Evolutionary conservation across 1,140 invertebrate species (phyloP), one percentile per base, ranked within the genome.

Genomic region (Anagrus nilaparvatae): DNA sequence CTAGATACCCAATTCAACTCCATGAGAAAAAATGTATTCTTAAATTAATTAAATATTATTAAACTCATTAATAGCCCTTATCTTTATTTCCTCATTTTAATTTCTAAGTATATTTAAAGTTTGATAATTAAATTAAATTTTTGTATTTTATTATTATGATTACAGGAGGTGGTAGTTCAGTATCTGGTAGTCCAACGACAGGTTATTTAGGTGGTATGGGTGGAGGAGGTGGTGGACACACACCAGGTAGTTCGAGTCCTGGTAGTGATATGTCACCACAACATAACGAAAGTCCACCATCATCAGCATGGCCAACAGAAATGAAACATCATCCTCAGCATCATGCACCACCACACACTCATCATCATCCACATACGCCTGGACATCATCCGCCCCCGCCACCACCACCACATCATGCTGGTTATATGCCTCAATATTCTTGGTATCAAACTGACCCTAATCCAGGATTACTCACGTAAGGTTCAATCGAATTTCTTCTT

Each of bases 381-480:
- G 73, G 72, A 32, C 76, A 75, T 48, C 76, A 77, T 61, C 61
- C 62, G 21, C 64, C 64, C 16, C 65, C 67, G 40, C 64, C 66
- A 32, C 61, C 65, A 32, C 63, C 65, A 39, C 58, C 63, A 31
- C 59, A 71, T 58, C 69, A 68, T 48, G 60, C 66, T 40, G 73
- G 75, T 44, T 79, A 79, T 62, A 78, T 82, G 69, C 77, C 78
- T 38, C 79, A 81, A 68, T 82, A 84, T 64, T 79, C 78, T 43
- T 83, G 81, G 81, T 83, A 83, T 63, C 78, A 81, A 59, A 65
- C 79, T 44, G 77, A 81, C 47, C 71, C 77, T 46, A 80, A 81
- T 65, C 78, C 78, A 49, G 78, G 78, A 60, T 65, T 82, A 48
- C 70, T 84, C 54, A 82, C 80, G 77, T 83, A 61, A 80, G 77